Base-by-base conservation (phyloP, 2,888 invertebrate genomes). In the Nudaria mundana region DNA sequence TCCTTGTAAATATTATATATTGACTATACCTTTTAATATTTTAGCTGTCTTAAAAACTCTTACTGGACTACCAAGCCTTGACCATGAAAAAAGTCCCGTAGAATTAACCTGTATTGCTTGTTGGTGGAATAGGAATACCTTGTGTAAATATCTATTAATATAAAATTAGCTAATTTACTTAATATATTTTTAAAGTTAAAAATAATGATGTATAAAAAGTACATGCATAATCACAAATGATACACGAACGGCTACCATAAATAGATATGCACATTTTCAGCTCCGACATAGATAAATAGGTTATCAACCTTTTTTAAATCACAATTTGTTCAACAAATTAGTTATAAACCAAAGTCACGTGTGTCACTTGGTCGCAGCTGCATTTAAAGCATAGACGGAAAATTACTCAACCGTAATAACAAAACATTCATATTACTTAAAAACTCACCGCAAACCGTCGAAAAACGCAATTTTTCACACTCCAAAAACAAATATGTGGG, bases 391-490 rank as follows among this genome's bases (percentile, higher is more conserved):
- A 61, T 61, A 64, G 66, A 68, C 66, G 56, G 56, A 63, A 68
- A 76, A 81, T 81, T 72, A 77, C 74, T 74, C 73, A 72, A 54
- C 71, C 65, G 53, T 85, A 84, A 86, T 81, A 74, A 72, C 62
- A 70, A 76, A 82, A 76, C 80, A 87, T 87, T 83, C 77, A 71
- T 87, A 81, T 79, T 76, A 72, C 81, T 84, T 82, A 81, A 81
- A 78, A 76, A 72, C 67, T 55, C 42, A 81, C 84, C 84, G 71
- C 85, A 78, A 71, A 81, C 81, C 81, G 70, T 68, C 76, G 49
- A 69, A 71, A 79, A 85, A 83, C 72, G 66, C 75, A 67, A 88
- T 88, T 87, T 78, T 87, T 87, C 86, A 88, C 82, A 84, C 74
- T 76, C 68, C 63, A 79, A 81, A 81, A 81, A 78, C 76, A 81